A percentile compares a stretch with the other conserved stretches of the same genome.
Conservation (phyloP, 2,113 vertebrate species). For the Paratilapia polleni region DNA sequence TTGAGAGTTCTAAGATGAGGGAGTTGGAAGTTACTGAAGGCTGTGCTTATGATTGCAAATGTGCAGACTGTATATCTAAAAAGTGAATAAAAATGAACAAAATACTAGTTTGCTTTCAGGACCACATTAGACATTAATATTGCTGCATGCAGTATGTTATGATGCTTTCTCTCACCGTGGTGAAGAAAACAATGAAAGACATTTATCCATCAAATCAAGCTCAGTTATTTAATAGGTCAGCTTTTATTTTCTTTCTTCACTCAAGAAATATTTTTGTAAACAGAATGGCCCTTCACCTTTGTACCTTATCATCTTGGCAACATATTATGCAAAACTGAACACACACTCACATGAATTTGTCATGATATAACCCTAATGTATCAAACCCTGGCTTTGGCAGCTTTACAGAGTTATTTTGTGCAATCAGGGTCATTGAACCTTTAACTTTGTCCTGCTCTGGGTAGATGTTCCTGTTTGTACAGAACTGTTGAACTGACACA, state of each 20-base stretch:
- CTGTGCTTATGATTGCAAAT: not conserved
- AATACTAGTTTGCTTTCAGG: not conserved
- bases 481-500: not conserved
- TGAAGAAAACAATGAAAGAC: not conserved
- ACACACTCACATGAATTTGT: not conserved
- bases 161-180: not conserved
- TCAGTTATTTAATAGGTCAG: not conserved
- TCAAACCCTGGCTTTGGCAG: not conserved
- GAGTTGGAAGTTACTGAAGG: not conserved
- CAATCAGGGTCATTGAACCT: constrained; percentile 25
- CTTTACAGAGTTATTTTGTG: constrained; percentile 4
- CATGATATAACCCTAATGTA: not conserved
- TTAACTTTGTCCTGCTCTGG: constrained; percentile 47
- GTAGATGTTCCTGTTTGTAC: not conserved
- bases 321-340: constrained; percentile 29
- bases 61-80: too few species aligned
- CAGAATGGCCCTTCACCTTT: constrained; percentile 32
- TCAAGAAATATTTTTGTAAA: not conserved
- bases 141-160: not conserved
- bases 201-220: not conserved
- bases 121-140: too few species aligned
- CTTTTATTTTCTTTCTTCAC: not conserved
- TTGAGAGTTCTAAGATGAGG: not conserved
- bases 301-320: constrained; percentile 14
- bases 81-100: not conserved